Percentiles rank a stretch among this genome's conserved stretches.
phyloP scores from a whole-genome alignment of 2,797 vertebrate genomes.

The Craterocephalus amniculus region DNA sequence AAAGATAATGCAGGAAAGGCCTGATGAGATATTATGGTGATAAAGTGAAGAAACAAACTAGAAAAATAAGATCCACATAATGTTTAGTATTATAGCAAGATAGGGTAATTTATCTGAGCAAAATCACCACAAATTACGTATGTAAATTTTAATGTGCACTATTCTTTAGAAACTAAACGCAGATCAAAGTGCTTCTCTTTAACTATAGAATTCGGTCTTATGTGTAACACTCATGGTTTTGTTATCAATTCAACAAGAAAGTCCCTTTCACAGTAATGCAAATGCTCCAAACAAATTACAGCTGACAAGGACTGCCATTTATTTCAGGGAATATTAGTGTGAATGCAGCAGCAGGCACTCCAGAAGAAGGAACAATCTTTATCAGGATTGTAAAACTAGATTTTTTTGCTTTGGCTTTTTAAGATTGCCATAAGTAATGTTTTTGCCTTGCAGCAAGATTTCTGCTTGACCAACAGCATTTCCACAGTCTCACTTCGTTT shows the following conservation, averaged over 20 bases:
- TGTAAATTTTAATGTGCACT: conserved; percentile 3
- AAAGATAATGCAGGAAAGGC: conserved; percentile 32
- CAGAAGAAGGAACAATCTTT: background rate
- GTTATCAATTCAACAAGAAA: conserved; percentile 12
- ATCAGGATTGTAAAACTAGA: conserved; percentile 1
- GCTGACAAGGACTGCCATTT: conserved; percentile 27
- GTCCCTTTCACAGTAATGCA: conserved; percentile 19
- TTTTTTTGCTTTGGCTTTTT: too few species aligned
- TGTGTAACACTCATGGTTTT: background rate
- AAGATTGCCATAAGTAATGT: background rate
- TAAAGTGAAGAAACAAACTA: conserved; percentile 35
- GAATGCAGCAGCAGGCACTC: background rate
- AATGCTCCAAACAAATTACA: conserved; percentile 32
- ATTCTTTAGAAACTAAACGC: conserved; percentile 3
- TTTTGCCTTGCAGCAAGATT: conserved; percentile 14
- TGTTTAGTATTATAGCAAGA: conserved; percentile 1
- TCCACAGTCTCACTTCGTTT: background rate
- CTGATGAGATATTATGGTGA: conserved; percentile 38
- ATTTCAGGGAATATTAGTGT: background rate
- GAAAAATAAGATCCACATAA: conserved; percentile 22
- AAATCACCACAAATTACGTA: background rate
- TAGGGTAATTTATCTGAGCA: conserved; percentile 8
- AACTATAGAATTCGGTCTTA: background rate
- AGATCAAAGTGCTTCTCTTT: background rate
- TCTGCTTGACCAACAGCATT: background rate